Evolutionary conservation across 37 sponge, comb jelly and placozoan species (phyloP).

Genomic region (Beroe ovata): DNA sequence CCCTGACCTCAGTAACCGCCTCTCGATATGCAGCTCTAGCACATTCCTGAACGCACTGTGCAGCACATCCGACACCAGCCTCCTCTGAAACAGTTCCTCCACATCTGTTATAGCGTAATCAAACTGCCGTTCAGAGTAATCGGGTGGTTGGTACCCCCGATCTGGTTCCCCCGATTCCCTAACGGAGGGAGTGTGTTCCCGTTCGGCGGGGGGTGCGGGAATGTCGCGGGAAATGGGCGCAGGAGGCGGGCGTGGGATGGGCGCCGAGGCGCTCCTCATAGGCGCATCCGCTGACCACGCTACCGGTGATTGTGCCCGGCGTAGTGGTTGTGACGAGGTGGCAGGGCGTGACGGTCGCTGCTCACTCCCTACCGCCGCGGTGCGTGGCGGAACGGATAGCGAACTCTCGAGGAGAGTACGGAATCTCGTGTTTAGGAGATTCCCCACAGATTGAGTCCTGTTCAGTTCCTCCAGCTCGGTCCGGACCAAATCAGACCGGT

Average conservation of each 20-base stretch:
- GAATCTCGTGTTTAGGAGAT: slow-evolving; percentile 43
- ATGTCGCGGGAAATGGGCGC: neutral
- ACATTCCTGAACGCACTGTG: slow-evolving; percentile 82
- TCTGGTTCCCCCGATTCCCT: neutral
- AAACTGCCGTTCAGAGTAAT: slow-evolving; percentile 14
- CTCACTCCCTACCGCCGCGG: neutral
- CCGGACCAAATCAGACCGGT: neutral
- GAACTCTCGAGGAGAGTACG: slow-evolving; percentile 21
- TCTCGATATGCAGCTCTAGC: slow-evolving; percentile 82
- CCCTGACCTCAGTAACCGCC: slow-evolving; percentile 41
- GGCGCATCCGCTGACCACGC: neutral
- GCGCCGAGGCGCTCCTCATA: neutral
- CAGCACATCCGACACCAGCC: slow-evolving; percentile 79
- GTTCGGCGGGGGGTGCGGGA: neutral
- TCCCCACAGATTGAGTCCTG: slow-evolving; percentile 13
- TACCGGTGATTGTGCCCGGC: neutral
- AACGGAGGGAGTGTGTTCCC: neutral
- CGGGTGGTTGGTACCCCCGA: neutral
- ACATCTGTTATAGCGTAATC: slow-evolving; percentile 76
- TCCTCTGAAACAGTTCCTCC: slow-evolving; percentile 74
- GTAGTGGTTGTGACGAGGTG: neutral
- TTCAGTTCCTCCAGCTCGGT: slow-evolving; percentile 18
- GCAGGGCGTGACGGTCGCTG: neutral
- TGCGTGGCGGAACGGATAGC: neutral
- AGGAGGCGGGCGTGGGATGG: neutral